A percentile compares a stretch with the other conserved stretches of the same genome.
These are phyloP conservation scores for Hafferia zeledoni DNA, from an alignment of 2,797 vertebrate genomes.

Conservation along the genomic window DNA sequence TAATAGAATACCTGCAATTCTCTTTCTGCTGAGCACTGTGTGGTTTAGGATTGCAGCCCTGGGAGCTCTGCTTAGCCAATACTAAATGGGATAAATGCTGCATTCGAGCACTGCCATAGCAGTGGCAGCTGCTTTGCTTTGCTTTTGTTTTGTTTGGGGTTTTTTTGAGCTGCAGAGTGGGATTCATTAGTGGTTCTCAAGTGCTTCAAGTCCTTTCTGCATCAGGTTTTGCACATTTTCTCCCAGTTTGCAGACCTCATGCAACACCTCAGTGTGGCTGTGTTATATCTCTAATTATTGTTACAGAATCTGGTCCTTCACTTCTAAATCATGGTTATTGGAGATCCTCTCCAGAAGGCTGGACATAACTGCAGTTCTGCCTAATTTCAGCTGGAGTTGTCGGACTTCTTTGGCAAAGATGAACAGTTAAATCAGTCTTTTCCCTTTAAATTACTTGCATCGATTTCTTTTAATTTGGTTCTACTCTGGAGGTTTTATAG, in stretches of 20 bases:
- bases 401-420: not conserved
- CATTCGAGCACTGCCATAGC: not conserved
- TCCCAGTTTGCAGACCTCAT: not conserved
- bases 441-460: not conserved
- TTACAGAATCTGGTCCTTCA: too few relatives aligned
- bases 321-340: too few relatives aligned
- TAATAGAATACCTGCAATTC: not conserved
- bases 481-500: not conserved
- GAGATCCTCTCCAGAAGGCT: too few relatives aligned
- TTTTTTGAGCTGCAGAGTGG: not conserved
- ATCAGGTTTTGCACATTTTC: not conserved
- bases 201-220: not conserved
- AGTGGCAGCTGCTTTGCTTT: not conserved
- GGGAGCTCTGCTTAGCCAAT: not conserved
- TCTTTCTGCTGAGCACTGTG: not conserved
- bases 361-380: not conserved
- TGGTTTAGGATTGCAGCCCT: constrained; percentile 1
- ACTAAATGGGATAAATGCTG: not conserved
- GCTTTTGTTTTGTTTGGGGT: not conserved
- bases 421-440: not conserved
- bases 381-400: not conserved
- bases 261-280: not conserved
- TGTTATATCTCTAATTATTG: not conserved
- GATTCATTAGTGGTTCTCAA: not conserved
- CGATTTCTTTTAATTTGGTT: not conserved